Conservation (phyloP, 2,797 vertebrate species). For the Melopsittacus undulatus region DNA sequence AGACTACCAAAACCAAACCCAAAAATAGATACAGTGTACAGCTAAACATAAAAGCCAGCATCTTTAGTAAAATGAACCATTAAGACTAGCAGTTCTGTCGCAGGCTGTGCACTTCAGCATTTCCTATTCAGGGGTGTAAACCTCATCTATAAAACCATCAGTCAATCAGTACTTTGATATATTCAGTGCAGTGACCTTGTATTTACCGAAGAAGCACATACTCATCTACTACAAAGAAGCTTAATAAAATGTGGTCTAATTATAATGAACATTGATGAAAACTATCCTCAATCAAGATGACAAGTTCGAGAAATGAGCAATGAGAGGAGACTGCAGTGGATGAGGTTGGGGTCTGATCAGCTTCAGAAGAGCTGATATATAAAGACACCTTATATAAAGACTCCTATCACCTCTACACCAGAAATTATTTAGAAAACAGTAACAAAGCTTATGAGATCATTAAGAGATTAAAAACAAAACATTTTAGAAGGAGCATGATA, state of each 20-base stretch:
- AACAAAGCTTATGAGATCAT: not conserved
- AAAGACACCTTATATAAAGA: not conserved
- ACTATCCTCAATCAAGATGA: not conserved
- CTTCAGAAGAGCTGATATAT: not conserved
- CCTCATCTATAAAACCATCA: not conserved
- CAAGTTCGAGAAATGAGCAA: accelerated
- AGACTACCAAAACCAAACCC: not conserved
- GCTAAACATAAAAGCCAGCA: not conserved
- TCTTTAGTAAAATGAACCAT: not conserved
- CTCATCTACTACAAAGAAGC: not conserved
- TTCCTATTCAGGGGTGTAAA: not conserved
- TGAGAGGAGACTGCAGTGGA: not conserved
- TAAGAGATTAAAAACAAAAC: not conserved
- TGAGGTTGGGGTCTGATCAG: not conserved
- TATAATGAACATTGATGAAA: not conserved
- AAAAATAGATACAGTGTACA: not conserved
- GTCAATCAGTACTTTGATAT: not conserved
- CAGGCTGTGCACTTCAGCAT: not conserved
- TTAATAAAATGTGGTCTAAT: not conserved
- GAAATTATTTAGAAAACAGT: not conserved
- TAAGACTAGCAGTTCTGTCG: not conserved
- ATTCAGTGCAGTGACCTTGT: not conserved
- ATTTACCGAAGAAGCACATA: accelerated
- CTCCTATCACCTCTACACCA: not conserved
- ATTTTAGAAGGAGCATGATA: not conserved